Base-by-base conservation (phyloP, 2,797 vertebrate species). In the Enteromius anoplus region DNA sequence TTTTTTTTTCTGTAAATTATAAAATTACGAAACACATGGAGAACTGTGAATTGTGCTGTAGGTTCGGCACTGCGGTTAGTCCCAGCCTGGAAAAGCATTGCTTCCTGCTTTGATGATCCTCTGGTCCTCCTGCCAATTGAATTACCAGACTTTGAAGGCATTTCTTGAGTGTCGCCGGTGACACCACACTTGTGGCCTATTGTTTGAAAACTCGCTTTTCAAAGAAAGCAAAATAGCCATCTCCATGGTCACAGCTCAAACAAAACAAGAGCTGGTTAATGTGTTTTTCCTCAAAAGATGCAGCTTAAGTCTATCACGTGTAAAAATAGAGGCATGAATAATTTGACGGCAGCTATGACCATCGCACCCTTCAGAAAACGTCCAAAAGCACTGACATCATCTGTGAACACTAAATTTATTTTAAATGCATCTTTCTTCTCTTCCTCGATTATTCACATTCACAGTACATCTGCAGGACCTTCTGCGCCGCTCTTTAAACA, bases 151-250 rank as follows among this genome's bases (percentile, higher is more conserved):
- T 89, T 84, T 91, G 87, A 91, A 94, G 92, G 89, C 90, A 84
- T 88, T 91, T 91, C 89, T 90, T 86, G 86, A 90, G 78, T 80
- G 64, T 62, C 6, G 55, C 42, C 65, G 60, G 71, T 68, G 26
- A 82, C 80, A 78, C 75, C 85, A 76, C 32, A 53, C 82, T 81
- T 73, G 21, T 86, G 68, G 72, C 55, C 89, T 88, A 89, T 92
- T 93, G 90, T 92, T 86, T 85, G 42, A 49, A 85, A 91, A 83
- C 85, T 42, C 80, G 76, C 87, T 89, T 88, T 92, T 92, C 88
- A 92, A 85, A 86, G 65, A 90, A 92, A 90, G 88, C 83, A 91
- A 92, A 92, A 90, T 89, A 91, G 88, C 79, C 82, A 89, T 92
- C 92, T 88, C 89, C 90, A 92, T 86, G 87, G 90, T 87, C 87